Conservation (phyloP, 2,113 vertebrate species). For the Salvelinus fontinalis region DNA sequence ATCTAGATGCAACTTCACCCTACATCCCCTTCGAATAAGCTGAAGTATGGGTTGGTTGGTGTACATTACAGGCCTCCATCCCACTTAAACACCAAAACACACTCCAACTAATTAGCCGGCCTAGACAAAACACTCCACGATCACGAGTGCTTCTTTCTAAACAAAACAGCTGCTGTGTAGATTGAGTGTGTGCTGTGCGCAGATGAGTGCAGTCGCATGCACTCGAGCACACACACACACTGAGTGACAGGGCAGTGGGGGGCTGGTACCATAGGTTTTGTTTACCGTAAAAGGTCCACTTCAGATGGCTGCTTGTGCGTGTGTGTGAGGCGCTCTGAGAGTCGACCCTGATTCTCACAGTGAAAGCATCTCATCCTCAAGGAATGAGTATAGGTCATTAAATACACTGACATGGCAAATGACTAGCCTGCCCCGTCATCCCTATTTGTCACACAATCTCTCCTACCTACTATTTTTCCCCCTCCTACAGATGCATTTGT, state of each 20-base stretch:
- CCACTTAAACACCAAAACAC: conserved; percentile 1
- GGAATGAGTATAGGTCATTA: not conserved
- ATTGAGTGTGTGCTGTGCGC: not conserved
- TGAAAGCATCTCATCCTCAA: not conserved
- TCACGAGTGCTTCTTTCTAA: not conserved
- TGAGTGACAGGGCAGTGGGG: not conserved
- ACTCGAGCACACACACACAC: not conserved
- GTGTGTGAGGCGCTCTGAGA: not conserved
- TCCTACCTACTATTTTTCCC: not conserved
- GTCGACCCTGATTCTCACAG: not conserved
- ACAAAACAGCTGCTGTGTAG: not conserved
- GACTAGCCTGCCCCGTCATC: not conserved
- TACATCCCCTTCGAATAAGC: not conserved
- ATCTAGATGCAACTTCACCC: too few relatives aligned
- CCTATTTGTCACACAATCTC: not conserved
- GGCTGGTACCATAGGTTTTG: not conserved
- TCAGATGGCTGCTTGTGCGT: not conserved
- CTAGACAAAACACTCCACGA: not conserved
- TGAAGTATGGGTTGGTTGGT: not conserved
- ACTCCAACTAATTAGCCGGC: not conserved
- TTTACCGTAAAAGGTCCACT: not conserved
- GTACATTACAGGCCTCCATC: not conserved
- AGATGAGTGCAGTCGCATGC: not conserved
- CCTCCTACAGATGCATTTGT: not conserved
- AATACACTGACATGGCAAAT: not conserved